phyloP scores from a whole-genome alignment of 2,113 vertebrate genomes.

The Ophthalmolycus amberensis region DNA sequence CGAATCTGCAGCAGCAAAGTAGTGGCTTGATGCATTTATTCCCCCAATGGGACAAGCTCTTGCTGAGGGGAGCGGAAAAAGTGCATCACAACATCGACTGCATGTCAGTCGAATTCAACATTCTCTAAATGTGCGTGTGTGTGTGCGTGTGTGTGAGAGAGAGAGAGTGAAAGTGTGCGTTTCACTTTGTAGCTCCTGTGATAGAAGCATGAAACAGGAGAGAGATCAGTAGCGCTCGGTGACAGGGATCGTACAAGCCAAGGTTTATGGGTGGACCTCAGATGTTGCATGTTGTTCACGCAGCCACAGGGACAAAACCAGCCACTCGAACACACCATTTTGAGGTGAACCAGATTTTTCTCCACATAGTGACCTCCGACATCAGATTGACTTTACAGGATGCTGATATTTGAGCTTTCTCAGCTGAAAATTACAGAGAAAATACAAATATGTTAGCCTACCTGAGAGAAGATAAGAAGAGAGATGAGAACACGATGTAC shows the following conservation, averaged over 20 bases:
- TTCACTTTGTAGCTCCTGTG: not conserved
- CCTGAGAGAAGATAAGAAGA: not conserved
- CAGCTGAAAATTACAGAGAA: not conserved
- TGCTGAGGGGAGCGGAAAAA: constrained; percentile 11
- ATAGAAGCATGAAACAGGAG: constrained; percentile 18
- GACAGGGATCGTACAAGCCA: constrained; percentile 13
- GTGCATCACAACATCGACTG: constrained; percentile 10
- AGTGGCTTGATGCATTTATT: constrained; percentile 26
- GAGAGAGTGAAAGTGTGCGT: not conserved
- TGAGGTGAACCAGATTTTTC: not conserved
- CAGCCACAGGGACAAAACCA: not conserved
- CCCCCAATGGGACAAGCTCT: constrained; percentile 10
- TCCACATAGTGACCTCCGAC: not conserved
- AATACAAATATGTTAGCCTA: not conserved
- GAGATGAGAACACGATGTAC: not conserved
- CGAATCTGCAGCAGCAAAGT: constrained; percentile 39
- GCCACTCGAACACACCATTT: not conserved
- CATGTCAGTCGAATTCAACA: constrained; percentile 1
- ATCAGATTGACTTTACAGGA: not conserved
- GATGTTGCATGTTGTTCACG: not conserved
- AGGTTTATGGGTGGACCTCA: not conserved
- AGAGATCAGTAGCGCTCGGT: constrained; percentile 39
- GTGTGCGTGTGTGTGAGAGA: not conserved
- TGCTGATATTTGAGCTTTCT: not conserved
- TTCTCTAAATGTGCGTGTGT: not conserved